These are phyloP conservation scores for Drosophila bifasciata DNA, from an alignment of 1,140 invertebrate genomes.

Conservation along the genomic window DNA sequence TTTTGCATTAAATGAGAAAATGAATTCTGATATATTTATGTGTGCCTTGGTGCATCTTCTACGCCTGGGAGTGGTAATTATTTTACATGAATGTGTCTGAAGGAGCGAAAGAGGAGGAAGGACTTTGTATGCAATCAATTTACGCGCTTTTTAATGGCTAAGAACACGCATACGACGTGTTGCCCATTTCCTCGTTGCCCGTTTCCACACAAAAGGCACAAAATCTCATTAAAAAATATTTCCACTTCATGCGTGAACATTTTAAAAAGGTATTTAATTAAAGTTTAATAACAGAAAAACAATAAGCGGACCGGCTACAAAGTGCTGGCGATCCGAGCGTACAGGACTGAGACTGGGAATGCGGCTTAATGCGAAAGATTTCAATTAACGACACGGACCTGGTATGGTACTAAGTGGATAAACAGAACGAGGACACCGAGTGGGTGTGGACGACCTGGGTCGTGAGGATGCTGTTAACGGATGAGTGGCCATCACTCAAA, in stretches of 20 bases:
- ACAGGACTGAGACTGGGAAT: not conserved
- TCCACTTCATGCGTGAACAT: slow-evolving; percentile 70
- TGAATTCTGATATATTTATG: slow-evolving; percentile 37
- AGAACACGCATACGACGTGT: slow-evolving; percentile 53
- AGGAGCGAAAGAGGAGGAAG: not conserved
- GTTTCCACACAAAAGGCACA: slow-evolving; percentile 51
- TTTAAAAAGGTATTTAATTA: slow-evolving; percentile 80
- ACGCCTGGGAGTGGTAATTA: slow-evolving; percentile 47
- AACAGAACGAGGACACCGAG: slow-evolving; percentile 40
- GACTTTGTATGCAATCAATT: slow-evolving; percentile 55
- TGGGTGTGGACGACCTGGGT: slow-evolving; percentile 10
- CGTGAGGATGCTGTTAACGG: slow-evolving; percentile 9
- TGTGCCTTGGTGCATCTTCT: slow-evolving; percentile 20
- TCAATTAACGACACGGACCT: slow-evolving; percentile 71
- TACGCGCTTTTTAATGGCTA: slow-evolving; percentile 53
- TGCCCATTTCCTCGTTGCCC: slow-evolving; percentile 14
- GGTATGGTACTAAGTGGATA: slow-evolving; percentile 71
- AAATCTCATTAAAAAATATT: slow-evolving; percentile 81
- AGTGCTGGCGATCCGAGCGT: slow-evolving; percentile 7
- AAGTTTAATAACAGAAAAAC: slow-evolving; percentile 74
- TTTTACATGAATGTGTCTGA: slow-evolving; percentile 11
- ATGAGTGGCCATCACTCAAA: slow-evolving; percentile 31
- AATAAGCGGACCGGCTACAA: slow-evolving; percentile 58
- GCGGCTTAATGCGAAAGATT: slow-evolving; percentile 74
- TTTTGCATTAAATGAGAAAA: slow-evolving; percentile 4